These are phyloP conservation scores for Eudasyphora cyanicolor DNA, from an alignment of 2,888 invertebrate species.

Conservation along the genomic window DNA sequence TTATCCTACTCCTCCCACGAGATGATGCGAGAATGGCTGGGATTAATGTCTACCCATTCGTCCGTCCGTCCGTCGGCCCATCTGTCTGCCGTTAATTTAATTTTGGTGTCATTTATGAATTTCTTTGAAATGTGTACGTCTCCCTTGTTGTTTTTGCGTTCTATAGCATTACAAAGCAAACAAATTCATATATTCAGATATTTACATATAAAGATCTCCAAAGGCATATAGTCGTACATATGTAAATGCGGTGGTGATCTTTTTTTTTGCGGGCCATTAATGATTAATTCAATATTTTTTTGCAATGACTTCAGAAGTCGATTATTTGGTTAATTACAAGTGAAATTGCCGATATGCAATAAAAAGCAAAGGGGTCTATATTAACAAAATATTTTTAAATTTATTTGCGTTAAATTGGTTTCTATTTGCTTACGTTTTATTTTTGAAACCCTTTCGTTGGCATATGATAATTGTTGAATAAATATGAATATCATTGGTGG, in stretches of 20 bases:
- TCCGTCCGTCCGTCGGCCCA: too few relatives aligned
- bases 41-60: too few relatives aligned
- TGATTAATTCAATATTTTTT: not conserved
- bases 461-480: not conserved
- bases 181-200: too few relatives aligned
- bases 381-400: not conserved
- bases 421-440: not conserved
- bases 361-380: too few relatives aligned
- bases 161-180: too few relatives aligned
- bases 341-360: not conserved
- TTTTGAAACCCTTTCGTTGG: not conserved
- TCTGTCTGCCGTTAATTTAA: not conserved
- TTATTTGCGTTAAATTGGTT: not conserved
- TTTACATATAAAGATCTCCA: not conserved
- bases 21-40: not conserved
- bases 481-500: not conserved
- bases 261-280: not conserved
- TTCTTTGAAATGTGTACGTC: not conserved
- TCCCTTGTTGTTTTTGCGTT: too few relatives aligned
- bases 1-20: not conserved
- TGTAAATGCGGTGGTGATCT: not conserved
- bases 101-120: constrained; percentile 1
- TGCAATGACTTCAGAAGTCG: too few relatives aligned
- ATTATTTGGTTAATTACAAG: not conserved
- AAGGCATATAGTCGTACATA: too few relatives aligned